Conservation (phyloP, 2,113 vertebrate genomes). For the Megaleporinus macrocephalus region DNA sequence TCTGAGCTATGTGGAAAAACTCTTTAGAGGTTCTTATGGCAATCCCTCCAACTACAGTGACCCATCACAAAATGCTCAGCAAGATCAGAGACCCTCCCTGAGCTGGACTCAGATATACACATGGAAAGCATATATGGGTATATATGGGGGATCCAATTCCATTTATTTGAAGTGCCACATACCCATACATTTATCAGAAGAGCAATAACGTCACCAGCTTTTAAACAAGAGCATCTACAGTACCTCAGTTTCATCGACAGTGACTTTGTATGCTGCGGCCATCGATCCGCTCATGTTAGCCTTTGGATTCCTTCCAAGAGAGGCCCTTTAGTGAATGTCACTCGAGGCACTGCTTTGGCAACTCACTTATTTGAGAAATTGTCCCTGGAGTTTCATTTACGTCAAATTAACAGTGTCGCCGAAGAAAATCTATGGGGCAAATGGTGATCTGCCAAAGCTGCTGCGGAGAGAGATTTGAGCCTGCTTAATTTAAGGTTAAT, state of each 20-base stretch:
- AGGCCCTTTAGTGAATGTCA: slow-evolving; percentile 56
- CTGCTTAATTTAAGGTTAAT: slow-evolving; percentile 31
- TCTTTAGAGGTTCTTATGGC: too few species aligned
- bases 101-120: too few species aligned
- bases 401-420: slow-evolving; percentile 53
- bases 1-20: too few species aligned
- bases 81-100: too few species aligned
- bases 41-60: too few species aligned
- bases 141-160: too few species aligned
- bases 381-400: slow-evolving; percentile 59
- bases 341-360: slow-evolving; percentile 48
- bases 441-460: slow-evolving; percentile 29
- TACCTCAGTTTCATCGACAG: slow-evolving; percentile 2
- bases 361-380: slow-evolving; percentile 50
- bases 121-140: too few species aligned
- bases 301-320: slow-evolving; percentile 54
- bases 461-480: slow-evolving; percentile 39
- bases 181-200: neutral
- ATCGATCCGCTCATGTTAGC: slow-evolving; percentile 49
- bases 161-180: too few species aligned
- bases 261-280: slow-evolving; percentile 36
- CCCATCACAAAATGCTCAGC: too few species aligned
- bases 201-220: neutral
- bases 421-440: slow-evolving; percentile 53
- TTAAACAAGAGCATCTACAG: neutral